Evolutionary conservation across 1,140 invertebrate genomes (phyloP).

Genomic region (Drosophila teissieri): DNA sequence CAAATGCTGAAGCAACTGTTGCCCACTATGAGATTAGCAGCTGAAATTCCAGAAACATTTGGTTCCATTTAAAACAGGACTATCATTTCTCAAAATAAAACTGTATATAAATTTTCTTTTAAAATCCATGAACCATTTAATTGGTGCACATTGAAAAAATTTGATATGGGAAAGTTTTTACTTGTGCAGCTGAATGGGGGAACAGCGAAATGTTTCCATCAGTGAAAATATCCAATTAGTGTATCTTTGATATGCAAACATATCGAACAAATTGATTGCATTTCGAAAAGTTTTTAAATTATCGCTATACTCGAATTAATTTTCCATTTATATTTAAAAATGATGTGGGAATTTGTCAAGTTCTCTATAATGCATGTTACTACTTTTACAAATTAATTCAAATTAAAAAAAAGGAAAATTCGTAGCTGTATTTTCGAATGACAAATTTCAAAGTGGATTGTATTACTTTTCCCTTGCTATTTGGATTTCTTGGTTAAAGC

Average conservation of each 20-base stretch:
- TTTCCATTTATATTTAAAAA: too few relatives aligned
- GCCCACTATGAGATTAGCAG: not conserved
- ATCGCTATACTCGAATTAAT: not conserved
- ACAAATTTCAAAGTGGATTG: not conserved
- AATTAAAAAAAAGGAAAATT: too few relatives aligned
- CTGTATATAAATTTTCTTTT: too few relatives aligned
- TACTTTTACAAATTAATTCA: too few relatives aligned
- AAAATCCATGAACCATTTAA: not conserved
- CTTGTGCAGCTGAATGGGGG: not conserved
- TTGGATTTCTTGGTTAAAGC: not conserved
- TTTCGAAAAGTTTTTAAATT: not conserved
- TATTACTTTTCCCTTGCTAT: not conserved
- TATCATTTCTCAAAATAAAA: too few relatives aligned
- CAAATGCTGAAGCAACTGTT: constrained; percentile 49
- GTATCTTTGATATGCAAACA: constrained; percentile 2
- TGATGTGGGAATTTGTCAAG: too few relatives aligned
- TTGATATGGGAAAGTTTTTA: too few relatives aligned
- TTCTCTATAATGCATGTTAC: too few relatives aligned
- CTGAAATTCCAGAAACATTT: too few relatives aligned
- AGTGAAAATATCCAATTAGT: constrained; percentile 1
- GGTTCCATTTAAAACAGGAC: too few relatives aligned
- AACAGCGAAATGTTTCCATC: not conserved
- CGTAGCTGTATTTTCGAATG: too few relatives aligned
- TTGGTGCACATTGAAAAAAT: not conserved
- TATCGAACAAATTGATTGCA: not conserved